phyloP scores from a whole-genome alignment of 64 coral and sea anemone genomes.

The Actinia equina region DNA sequence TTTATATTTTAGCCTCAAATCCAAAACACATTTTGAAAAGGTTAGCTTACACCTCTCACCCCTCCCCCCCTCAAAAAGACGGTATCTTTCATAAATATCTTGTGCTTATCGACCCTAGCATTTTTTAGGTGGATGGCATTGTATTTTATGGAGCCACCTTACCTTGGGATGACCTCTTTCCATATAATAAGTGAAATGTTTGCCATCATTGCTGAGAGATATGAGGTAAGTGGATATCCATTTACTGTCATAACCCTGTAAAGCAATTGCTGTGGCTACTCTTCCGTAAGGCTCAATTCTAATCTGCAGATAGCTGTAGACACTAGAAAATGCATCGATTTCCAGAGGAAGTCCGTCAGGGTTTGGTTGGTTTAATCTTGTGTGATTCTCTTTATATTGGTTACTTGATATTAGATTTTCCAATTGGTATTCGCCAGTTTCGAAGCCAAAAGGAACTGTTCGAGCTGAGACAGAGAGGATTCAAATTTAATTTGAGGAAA shows the following conservation, averaged over 20 bases:
- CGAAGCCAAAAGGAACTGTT: background rate
- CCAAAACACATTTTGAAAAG: no score
- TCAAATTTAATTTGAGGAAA: no score
- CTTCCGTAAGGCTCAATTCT: constrained; percentile 21
- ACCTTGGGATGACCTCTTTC: background rate
- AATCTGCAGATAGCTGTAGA: background rate
- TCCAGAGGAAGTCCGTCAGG: background rate
- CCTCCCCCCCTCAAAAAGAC: no score
- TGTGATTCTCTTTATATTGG: fast-evolving
- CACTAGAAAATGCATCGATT: background rate
- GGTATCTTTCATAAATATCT: no score
- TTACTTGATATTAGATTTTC: background rate
- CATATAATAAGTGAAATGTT: background rate
- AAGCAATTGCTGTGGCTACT: constrained; percentile 13
- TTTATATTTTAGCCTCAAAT: no score
- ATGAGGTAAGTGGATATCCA: background rate
- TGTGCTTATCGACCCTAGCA: no score
- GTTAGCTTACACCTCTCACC: no score
- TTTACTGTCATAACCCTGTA: background rate
- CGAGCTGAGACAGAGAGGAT: background rate
- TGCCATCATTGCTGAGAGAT: background rate
- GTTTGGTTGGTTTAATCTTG: background rate
- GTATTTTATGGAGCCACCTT: background rate
- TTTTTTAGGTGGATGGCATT: no score
- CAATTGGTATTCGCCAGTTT: background rate